Conservation (phyloP, 2,113 vertebrate genomes). For the Rhea pennata region DNA sequence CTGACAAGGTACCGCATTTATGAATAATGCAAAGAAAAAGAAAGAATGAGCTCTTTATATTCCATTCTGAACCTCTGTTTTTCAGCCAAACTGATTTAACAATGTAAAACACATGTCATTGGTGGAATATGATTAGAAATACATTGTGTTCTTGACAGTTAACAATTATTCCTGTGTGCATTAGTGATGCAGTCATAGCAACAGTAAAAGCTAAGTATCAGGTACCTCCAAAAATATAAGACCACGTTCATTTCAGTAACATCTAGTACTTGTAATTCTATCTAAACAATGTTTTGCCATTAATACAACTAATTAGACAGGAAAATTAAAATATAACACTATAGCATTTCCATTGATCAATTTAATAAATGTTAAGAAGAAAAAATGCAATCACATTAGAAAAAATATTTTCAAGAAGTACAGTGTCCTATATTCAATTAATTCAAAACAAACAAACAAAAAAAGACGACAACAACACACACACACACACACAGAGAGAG, state of each 20-base stretch:
- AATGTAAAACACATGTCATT: slow-evolving; percentile 76
- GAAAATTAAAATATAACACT: slow-evolving; percentile 9
- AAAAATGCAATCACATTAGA: background rate
- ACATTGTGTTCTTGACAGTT: slow-evolving; percentile 73
- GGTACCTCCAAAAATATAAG: slow-evolving; percentile 39
- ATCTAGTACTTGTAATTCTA: background rate
- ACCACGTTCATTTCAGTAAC: background rate
- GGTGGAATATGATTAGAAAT: slow-evolving; percentile 77
- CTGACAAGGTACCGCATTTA: slow-evolving; percentile 71
- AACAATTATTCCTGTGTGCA: slow-evolving; percentile 72
- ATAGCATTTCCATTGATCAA: background rate
- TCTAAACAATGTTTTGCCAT: background rate
- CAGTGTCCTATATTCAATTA: background rate
- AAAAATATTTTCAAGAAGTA: background rate
- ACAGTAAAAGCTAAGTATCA: slow-evolving; percentile 36
- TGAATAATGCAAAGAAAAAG: slow-evolving; percentile 80
- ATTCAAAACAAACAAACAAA: background rate
- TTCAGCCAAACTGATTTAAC: slow-evolving; percentile 74
- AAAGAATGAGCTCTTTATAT: slow-evolving; percentile 72
- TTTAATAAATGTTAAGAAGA: background rate
- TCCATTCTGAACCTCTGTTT: slow-evolving; percentile 69
- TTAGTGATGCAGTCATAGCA: slow-evolving; percentile 39
- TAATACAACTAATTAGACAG: slow-evolving; percentile 28
- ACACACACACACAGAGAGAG: too few species aligned
- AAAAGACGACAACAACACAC: background rate